Evolutionary conservation across 2,113 vertebrate species (phyloP).

Genomic region (Circaetus gallicus): DNA sequence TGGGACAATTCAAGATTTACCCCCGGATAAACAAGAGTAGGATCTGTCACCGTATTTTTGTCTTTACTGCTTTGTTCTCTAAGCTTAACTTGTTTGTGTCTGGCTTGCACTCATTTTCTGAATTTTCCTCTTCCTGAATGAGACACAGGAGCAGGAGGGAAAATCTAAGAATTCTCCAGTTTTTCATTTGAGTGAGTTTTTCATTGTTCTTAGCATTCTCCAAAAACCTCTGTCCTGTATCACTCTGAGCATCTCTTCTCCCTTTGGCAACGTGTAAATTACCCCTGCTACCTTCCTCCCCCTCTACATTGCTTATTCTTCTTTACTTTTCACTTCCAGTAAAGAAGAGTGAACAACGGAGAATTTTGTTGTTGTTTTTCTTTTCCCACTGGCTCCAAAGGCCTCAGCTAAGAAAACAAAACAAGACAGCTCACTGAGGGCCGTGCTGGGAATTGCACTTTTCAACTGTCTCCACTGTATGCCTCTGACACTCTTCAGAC

Average conservation of each 20-base stretch:
- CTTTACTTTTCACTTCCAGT: background rate
- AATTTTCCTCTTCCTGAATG: background rate
- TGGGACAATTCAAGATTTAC: background rate
- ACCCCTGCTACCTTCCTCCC: background rate
- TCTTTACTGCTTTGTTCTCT: background rate
- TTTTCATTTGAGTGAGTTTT: background rate
- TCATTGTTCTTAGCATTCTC: background rate
- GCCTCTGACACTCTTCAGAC: background rate
- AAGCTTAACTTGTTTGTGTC: background rate
- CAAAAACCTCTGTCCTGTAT: background rate
- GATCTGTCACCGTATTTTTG: background rate
- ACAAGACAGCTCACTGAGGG: background rate
- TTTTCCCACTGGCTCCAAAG: constrained; percentile 14
- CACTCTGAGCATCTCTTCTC: background rate
- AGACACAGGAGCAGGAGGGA: background rate
- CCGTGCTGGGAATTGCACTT: constrained; percentile 45
- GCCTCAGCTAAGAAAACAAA: constrained; percentile 51
- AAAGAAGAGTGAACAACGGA: background rate
- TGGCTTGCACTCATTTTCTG: background rate
- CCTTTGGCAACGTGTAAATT: background rate
- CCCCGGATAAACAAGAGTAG: constrained; percentile 12
- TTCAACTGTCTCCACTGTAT: constrained; percentile 19
- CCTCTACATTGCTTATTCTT: background rate
- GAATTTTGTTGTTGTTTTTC: constrained; percentile 22
- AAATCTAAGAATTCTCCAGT: background rate